Base-by-base conservation (phyloP, 2,113 vertebrate genomes). In the Elachura formosa region DNA sequence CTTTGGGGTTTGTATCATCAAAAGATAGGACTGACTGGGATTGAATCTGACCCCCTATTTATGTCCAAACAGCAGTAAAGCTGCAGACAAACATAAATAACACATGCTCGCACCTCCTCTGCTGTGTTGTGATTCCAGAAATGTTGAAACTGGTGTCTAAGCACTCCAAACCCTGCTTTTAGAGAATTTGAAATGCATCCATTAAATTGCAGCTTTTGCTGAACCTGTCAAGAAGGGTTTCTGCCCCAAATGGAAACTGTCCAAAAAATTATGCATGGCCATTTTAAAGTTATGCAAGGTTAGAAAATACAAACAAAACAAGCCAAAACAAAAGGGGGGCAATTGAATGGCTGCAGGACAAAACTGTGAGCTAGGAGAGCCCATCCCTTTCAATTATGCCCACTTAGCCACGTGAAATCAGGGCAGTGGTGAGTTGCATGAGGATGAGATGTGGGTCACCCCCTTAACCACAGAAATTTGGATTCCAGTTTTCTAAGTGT, bases 221-320 rank as follows among this genome's bases (percentile, higher is more conserved):
- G 87, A 96, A 94, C 72, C 84, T 96, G 94, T 91, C 93, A 93
- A 87, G 93, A 93, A 95, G 69, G 36, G 82, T 83, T 96, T 95
- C 72, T 93, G 82, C 59, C 90, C 91, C 87, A 95, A 79, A 93
- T 88, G 75, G 78, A 85, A 93, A 87, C 89, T 96, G 94, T 96
- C 94, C 89, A 96, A 94, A 95, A 95, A 95, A 94, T 96, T 95
- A 95, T 91, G 82, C 81, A 49, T 93, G 93, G 75, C 71, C 43
- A 52, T 90, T 91, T 95, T 87, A 93, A 95, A 94, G 84, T 95
- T 90, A 95, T 83, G 82, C 84, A 85, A 95, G 82, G 82, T 94
- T 91, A 95, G 73, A 94, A 92, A 96, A 96, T 61, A 93, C 74
- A 91, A 94, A 83, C 63, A 95, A 78, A 95, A 43, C 86, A 88